These are phyloP conservation scores for Bathynomus jamesi DNA, from an alignment of 1,140 invertebrate genomes.

Conservation along the genomic window DNA sequence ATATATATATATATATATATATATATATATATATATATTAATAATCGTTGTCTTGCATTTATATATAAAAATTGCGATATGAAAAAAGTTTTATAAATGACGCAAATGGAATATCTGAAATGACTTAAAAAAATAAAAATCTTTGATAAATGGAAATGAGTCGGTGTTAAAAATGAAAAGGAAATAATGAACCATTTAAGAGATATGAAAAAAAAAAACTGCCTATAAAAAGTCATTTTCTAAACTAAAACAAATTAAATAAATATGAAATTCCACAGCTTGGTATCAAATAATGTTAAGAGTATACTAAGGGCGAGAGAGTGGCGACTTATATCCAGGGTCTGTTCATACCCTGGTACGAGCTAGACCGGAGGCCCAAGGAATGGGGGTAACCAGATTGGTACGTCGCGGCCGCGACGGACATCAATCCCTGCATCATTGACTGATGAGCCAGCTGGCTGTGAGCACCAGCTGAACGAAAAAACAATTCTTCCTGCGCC, in stretches of 20 bases:
- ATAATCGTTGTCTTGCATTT: background rate
- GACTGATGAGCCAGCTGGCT: slow-evolving; percentile 43
- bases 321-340: slow-evolving; percentile 42
- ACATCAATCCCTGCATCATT: slow-evolving; percentile 51
- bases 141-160: too few relatives aligned
- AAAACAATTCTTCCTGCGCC: slow-evolving; percentile 50
- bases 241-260: too few relatives aligned
- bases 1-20: slow-evolving; percentile 2
- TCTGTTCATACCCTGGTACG: slow-evolving; percentile 56
- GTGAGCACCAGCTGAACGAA: slow-evolving; percentile 41
- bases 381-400: slow-evolving; percentile 51
- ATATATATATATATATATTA: background rate
- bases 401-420: slow-evolving; percentile 48
- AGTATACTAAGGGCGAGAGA: too few relatives aligned
- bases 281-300: too few relatives aligned
- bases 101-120: too few relatives aligned
- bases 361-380: slow-evolving; percentile 55
- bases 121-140: too few relatives aligned
- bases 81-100: too few relatives aligned
- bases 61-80: background rate
- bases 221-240: too few relatives aligned
- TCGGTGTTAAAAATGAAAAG: too few relatives aligned
- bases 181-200: too few relatives aligned
- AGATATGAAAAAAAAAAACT: too few relatives aligned
- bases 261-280: too few relatives aligned